Percentiles rank a stretch among this genome's conserved stretches.
Evolutionary conservation across 2,888 invertebrate genomes (phyloP).

Genomic region (Alitta virens): DNA sequence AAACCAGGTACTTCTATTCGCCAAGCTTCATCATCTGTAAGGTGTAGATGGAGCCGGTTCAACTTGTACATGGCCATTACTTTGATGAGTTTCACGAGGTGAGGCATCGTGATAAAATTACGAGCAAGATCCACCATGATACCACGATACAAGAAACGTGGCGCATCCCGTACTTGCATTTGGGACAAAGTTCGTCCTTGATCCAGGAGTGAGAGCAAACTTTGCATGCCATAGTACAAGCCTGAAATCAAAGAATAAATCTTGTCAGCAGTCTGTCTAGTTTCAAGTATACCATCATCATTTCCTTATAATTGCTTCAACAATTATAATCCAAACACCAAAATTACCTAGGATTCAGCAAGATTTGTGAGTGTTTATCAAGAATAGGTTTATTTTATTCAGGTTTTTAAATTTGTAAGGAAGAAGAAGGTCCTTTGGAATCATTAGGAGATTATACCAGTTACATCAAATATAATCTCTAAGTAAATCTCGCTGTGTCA

Average conservation of each 20-base stretch:
- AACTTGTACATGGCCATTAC: constrained; percentile 51
- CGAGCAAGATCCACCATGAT: constrained; percentile 50
- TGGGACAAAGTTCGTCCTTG: background rate
- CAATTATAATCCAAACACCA: no score
- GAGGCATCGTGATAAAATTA: constrained; percentile 38
- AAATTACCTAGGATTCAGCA: no score
- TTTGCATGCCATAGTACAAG: constrained; percentile 24
- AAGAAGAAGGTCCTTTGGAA: no score
- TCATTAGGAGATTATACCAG: no score
- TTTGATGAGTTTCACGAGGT: constrained; percentile 33
- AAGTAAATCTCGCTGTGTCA: no score
- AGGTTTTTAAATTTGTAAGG: no score
- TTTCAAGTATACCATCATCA: no score
- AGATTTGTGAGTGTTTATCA: no score
- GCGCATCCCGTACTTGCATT: constrained; percentile 34
- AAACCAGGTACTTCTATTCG: constrained; percentile 50
- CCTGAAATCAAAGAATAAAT: constrained; percentile 2
- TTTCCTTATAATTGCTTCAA: no score
- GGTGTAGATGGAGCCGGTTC: constrained; percentile 50
- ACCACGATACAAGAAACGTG: constrained; percentile 46
- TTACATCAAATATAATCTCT: no score
- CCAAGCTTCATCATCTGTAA: constrained; percentile 55
- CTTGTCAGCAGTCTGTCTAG: no score
- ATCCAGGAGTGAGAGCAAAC: constrained; percentile 14
- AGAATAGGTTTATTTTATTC: no score